These are phyloP conservation scores for Fulica atra DNA, from an alignment of 2,113 vertebrate species.

Conservation along the genomic window DNA sequence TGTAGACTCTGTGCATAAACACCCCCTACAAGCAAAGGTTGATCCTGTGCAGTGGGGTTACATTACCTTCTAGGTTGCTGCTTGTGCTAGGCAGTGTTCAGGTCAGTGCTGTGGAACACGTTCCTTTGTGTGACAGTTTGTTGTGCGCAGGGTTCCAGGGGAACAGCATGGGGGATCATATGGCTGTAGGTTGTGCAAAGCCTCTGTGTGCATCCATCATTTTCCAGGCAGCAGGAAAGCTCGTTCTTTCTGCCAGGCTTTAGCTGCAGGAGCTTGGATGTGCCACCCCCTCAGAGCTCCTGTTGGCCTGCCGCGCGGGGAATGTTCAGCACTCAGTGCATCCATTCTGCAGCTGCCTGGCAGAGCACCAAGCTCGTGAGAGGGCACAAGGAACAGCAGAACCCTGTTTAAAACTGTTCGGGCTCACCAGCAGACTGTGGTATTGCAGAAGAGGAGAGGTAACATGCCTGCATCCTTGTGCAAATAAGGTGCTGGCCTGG, in stretches of 20 bases:
- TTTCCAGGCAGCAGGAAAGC: constrained; percentile 12
- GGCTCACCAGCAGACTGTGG: not conserved
- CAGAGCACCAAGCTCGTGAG: not conserved
- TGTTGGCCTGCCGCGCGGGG: not conserved
- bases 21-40: not conserved
- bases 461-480: not conserved
- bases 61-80: not conserved
- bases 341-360: not conserved
- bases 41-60: not conserved
- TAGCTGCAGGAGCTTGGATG: not conserved
- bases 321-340: not conserved
- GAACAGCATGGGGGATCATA: not conserved
- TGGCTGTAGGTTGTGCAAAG: not conserved
- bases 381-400: not conserved
- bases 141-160: not conserved
- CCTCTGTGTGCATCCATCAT: not conserved
- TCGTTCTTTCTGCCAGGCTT: not conserved
- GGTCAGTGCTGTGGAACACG: rapidly evolving
- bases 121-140: not conserved
- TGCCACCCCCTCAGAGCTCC: not conserved
- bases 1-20: not conserved
- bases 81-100: not conserved
- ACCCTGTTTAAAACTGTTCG: not conserved
- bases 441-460: not conserved
- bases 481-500: not conserved